phyloP scores from a whole-genome alignment of 2,113 vertebrate genomes.

The Chamaea fasciata region DNA sequence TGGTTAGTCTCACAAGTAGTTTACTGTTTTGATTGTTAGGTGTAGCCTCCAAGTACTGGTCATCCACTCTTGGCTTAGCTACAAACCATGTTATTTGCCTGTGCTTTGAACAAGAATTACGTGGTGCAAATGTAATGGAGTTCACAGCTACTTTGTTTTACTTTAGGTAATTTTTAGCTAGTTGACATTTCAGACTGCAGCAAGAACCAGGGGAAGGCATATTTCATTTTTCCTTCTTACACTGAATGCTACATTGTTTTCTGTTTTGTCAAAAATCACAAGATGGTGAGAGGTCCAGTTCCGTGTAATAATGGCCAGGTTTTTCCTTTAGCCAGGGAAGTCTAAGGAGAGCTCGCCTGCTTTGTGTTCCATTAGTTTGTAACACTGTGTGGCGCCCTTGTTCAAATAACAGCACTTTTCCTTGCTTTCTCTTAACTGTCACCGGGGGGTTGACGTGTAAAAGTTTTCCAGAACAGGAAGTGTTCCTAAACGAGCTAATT shows the following conservation, averaged over 20 bases:
- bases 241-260: accelerated
- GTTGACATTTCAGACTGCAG: not conserved
- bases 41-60: not conserved
- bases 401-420: not conserved
- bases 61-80: not conserved
- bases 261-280: not conserved
- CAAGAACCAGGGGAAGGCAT: not conserved
- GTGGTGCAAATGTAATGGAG: not conserved
- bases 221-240: not conserved
- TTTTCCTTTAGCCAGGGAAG: not conserved
- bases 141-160: not conserved
- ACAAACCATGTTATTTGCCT: not conserved
- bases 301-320: accelerated
- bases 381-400: conserved; percentile 12
- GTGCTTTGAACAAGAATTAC: not conserved
- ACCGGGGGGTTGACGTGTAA: accelerated
- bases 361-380: not conserved
- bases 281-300: not conserved
- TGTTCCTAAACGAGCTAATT: not conserved
- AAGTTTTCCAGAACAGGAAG: not conserved
- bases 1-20: not conserved
- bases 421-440: not conserved
- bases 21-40: not conserved
- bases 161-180: not conserved
- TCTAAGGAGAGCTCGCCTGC: accelerated